These are phyloP conservation scores for Aquatica leii DNA, from an alignment of 2,888 invertebrate genomes.

Conservation along the genomic window DNA sequence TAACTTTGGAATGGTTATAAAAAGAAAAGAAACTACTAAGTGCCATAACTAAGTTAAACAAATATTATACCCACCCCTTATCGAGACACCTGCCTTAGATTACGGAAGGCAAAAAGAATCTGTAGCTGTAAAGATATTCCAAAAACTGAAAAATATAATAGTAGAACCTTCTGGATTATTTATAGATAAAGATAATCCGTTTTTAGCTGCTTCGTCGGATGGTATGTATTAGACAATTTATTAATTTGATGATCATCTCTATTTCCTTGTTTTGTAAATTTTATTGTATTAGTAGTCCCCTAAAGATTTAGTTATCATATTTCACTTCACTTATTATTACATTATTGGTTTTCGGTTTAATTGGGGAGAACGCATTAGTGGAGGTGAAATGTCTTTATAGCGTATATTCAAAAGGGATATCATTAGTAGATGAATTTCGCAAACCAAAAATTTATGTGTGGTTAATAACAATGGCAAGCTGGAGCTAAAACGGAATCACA, in stretches of 20 bases:
- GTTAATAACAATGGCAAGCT: background rate
- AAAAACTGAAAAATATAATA: background rate
- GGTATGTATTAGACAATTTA: background rate
- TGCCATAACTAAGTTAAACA: background rate
- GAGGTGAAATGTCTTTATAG: background rate
- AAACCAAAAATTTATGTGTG: background rate
- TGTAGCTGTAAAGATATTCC: background rate
- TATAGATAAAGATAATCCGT: background rate
- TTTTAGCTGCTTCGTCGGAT: conserved; percentile 1
- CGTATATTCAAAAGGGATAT: background rate
- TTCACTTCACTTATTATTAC: background rate
- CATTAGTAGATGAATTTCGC: background rate
- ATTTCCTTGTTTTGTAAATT: no score
- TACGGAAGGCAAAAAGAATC: background rate
- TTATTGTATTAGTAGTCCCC: no score
- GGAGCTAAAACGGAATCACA: background rate
- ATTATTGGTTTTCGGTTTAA: background rate
- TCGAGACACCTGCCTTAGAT: background rate
- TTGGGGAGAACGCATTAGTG: background rate
- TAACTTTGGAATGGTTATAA: background rate
- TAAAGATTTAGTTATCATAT: no score
- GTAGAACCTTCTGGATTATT: conserved; percentile 1
- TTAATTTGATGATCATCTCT: background rate
- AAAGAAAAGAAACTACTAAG: background rate
- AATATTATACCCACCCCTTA: background rate